phyloP scores from a whole-genome alignment of 2,888 invertebrate genomes.

The Aphidius colemani region DNA sequence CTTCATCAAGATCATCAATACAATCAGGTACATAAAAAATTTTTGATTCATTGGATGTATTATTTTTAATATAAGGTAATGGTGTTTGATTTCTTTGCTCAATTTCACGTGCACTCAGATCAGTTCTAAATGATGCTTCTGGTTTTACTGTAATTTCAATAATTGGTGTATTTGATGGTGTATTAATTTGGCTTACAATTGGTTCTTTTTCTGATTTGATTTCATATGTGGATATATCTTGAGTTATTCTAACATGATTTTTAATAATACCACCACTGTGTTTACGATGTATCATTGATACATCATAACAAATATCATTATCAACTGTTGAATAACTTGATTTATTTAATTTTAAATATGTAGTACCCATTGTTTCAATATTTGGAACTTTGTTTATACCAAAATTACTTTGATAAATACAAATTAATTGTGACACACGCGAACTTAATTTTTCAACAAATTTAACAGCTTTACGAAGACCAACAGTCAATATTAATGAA shows the following conservation, averaged over 20 bases:
- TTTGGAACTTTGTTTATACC: slow-evolving; percentile 41
- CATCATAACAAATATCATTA: slow-evolving; percentile 40
- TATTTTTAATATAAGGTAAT: slow-evolving; percentile 47
- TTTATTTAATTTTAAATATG: slow-evolving; percentile 46
- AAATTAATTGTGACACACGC: slow-evolving; percentile 46
- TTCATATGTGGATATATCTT: slow-evolving; percentile 42
- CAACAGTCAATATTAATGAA: slow-evolving; percentile 45
- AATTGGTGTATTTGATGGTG: slow-evolving; percentile 5
- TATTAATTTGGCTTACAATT: slow-evolving; percentile 11
- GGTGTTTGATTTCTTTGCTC: slow-evolving; percentile 50
- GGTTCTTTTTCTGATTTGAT: slow-evolving; percentile 41
- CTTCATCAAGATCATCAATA: slow-evolving; percentile 82
- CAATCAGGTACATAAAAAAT: slow-evolving; percentile 79
- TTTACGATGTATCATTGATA: slow-evolving; percentile 44
- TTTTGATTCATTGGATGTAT: slow-evolving; percentile 52
- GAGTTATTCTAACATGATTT: slow-evolving; percentile 43
- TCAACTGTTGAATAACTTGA: slow-evolving; percentile 19
- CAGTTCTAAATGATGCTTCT: slow-evolving; percentile 51
- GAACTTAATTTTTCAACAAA: slow-evolving; percentile 48
- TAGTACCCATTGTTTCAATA: slow-evolving; percentile 51
- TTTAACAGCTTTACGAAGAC: slow-evolving; percentile 41
- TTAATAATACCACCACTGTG: slow-evolving; percentile 44
- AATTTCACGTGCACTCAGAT: slow-evolving; percentile 51
- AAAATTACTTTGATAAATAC: slow-evolving; percentile 50
- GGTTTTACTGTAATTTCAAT: slow-evolving; percentile 34